Evolutionary conservation across 1,140 invertebrate species (phyloP), one percentile per base, ranked within the genome.

Genomic region (Archivesica marissinica): DNA sequence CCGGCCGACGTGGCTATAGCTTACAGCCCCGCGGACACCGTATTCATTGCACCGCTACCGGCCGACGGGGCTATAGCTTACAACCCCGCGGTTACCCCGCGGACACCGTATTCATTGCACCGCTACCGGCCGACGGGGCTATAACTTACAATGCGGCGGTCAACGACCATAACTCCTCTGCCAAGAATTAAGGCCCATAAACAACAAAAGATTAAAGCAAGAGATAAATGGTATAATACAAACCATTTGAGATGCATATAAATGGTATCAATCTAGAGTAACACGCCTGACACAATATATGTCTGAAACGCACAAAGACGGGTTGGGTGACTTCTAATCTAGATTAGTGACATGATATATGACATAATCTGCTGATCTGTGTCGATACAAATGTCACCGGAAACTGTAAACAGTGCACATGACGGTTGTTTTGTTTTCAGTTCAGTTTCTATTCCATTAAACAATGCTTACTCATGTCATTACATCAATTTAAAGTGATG

Each of bases 401-500:
- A 64, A 64, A 64, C 59, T 64, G 33, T 3, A 64, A 64, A 35
- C 38, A 33, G 15, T 64, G 59, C 59, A 33, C 3, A 35, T 35
- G 33, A 64, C 30, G 1, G 20, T 64, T 64, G 59, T 64, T 64
- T 64, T 64, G 30, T 64, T 33, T 59, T 33, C 59, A 64, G 23
- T 17, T 13, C 9, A 2, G 30, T 28, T 35, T 35, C 11, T 33
- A 25, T 30, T 17, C 25, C 59, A 64, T 64, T 64, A 64, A 13
- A 3, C 59, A 33, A 64, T 64, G 30, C 20, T 35, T 64, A 64
- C 59, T 35, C 59, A 64, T 30, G 7, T 35, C 59, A 17, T 2
- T 64, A 33, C 13, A 35, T 35, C 30, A n/a, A n/a, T 64, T 64
- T 64, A 35, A 33, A 64, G 3, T 33, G 30, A 64, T 64, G 30